phyloP scores from a whole-genome alignment of 2,888 invertebrate species.

The Spilarctia lutea region DNA sequence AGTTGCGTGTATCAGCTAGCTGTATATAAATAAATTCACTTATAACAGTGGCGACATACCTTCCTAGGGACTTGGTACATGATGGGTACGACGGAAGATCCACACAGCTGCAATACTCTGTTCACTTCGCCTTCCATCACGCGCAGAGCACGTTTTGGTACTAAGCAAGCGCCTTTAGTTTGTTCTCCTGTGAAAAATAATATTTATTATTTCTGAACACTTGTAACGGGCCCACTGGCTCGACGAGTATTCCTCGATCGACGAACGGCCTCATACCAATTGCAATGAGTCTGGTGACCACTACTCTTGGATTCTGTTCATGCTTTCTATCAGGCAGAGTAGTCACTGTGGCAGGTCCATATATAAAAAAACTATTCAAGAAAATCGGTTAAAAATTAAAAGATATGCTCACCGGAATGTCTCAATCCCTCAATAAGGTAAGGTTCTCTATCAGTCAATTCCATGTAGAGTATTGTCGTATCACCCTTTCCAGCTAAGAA shows the following conservation, averaged over 20 bases:
- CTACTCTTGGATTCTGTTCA: no score
- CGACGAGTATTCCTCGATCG: no score
- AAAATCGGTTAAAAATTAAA: not conserved
- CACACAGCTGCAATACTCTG: constrained; percentile 94
- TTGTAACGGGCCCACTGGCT: no score
- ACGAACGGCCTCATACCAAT: no score
- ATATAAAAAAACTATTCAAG: no score
- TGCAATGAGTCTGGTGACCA: no score
- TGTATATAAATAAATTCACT: not conserved
- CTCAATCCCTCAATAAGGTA: constrained; percentile 95
- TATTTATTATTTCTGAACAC: not conserved
- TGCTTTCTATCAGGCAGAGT: no score
- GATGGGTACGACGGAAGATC: constrained; percentile 95
- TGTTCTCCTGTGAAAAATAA: constrained; percentile 89
- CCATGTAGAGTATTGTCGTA: constrained; percentile 95
- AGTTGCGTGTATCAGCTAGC: no score
- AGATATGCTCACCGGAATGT: constrained; percentile 87
- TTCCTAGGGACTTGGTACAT: constrained; percentile 98
- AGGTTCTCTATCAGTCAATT: constrained; percentile 95
- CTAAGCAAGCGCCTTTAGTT: constrained; percentile 96
- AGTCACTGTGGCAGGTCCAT: no score
- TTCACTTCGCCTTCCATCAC: constrained; percentile 99
- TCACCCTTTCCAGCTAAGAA: constrained; percentile 98
- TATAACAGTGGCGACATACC: constrained; percentile 78
- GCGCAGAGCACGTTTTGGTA: constrained; percentile 96